Evolutionary conservation across 2,797 vertebrate species (phyloP).

Genomic region (Sebastiscus albofasciatus): DNA sequence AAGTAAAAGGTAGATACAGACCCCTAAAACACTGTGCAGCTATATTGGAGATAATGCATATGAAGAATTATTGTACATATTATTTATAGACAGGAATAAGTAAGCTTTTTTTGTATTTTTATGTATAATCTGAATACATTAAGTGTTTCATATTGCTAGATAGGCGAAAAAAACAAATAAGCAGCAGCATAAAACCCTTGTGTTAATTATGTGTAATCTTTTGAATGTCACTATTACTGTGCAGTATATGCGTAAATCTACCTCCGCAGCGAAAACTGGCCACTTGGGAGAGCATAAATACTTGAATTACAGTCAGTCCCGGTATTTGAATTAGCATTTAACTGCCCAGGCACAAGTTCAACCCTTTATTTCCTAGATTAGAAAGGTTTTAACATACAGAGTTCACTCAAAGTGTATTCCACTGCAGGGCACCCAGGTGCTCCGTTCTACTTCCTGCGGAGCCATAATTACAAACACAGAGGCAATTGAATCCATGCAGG

Average conservation of each 20-base stretch:
- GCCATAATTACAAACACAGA: constrained; percentile 79
- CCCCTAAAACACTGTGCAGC: not conserved
- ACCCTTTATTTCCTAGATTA: constrained; percentile 56
- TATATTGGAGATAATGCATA: not conserved
- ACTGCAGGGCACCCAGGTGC: constrained; percentile 78
- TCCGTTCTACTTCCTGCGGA: constrained; percentile 74
- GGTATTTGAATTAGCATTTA: constrained; percentile 45
- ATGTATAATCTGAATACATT: not conserved
- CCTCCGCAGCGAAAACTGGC: constrained; percentile 7
- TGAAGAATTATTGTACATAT: not conserved
- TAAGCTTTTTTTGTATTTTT: not conserved
- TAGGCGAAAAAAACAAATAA: constrained; percentile 10
- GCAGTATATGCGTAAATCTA: not conserved
- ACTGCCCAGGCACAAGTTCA: constrained; percentile 33
- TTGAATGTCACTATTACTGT: constrained; percentile 14
- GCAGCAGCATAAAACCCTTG: not conserved
- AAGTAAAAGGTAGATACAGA: not conserved
- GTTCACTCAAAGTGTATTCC: constrained; percentile 77
- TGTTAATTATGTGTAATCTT: not conserved
- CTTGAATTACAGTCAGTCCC: constrained; percentile 9
- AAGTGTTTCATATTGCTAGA: not conserved
- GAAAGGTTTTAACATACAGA: constrained; percentile 51
- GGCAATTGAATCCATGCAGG: constrained; percentile 76
- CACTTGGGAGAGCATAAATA: constrained; percentile 32
- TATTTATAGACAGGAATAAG: not conserved